Evolutionary conservation across 2,113 vertebrate species (phyloP), one percentile per base, ranked within the genome.

Genomic region (Phoxinus phoxinus): DNA sequence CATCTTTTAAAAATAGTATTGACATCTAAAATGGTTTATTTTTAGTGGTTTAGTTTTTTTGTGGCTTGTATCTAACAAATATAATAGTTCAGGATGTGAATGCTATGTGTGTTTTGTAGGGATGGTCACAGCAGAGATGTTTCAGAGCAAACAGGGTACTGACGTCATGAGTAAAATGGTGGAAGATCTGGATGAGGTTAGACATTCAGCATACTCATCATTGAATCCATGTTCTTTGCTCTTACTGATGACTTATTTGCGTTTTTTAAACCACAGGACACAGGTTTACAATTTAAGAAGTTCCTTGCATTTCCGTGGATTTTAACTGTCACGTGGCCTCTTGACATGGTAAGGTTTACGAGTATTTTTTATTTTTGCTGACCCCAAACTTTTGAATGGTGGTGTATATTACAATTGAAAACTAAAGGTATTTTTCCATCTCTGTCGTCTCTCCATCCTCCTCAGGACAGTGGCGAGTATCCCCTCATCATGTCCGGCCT

Each of bases 221-320:
- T 8, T 21, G 3, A 41, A 25, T n/a, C 32, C 61, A 27, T 15
- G 19, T 41, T 53, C 9, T 10, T 23, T 78, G 51, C 75, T 35
- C 73, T 37, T 53, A 8, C 21, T 71, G 27, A 21, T 35, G 25
- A 17, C 48, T 48, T 51, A 25, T 44, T 11, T 82, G 10, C 58
- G 72, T 78, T 79, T 71, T 41, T 59, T 53, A 3, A 58, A 78
- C 92, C 91, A 56, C 87, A 98, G 97, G 94, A 92, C 59, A 92
- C 95, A 0, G 95, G 96, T 25, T 90, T 98, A 90, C 97, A 98
- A 91, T 97, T 96, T 84, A 98, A 98, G 92, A 97, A 95, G 90
- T 97, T 98, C 84, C 89, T 98, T 90, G 97, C 96, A 17, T 97
- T 96, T 89, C 97, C 97, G 0, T 98, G 97, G 97, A 98, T 98